Base-by-base conservation (phyloP, 2,888 invertebrate genomes). In the Acleris laterana region DNA sequence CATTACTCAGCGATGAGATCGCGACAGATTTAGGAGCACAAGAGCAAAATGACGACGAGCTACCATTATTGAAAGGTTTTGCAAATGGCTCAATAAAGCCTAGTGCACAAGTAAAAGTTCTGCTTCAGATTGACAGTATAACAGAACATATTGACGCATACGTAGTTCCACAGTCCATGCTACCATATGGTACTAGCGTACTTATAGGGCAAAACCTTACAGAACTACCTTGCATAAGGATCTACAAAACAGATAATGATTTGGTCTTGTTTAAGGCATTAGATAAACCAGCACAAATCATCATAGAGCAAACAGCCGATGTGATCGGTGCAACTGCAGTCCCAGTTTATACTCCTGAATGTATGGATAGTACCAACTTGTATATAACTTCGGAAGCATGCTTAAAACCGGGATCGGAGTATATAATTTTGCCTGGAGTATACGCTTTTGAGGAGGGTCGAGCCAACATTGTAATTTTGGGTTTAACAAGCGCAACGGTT, bases 351-450 rank as follows among this genome's bases (percentile, higher is more conserved):
- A 22, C n/a, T 28, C 52, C 9, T 7, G 52, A 52, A n/a, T 28
- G 28, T 9, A 0, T 6, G n/a, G 52, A 52, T 32, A 1, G 16
- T 16, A 22, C 25, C 5, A 25, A 25, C 16, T 25, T 52, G 17
- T 28, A 28, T 22, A 28, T 52, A 5, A n/a, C 52, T 2, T 52
- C 52, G 28, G 28, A 52, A 25, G 52, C 20, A 1, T 52, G 52
- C n/a, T n/a, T 52, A 16, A 52, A 52, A 52, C 52, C 52, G 5
- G 16, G 52, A 52, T 52, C 28, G 16, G 52, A 52, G 16, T 52
- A 52, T 16, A 28, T 28, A 16, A 52, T 52, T 28, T 16, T 52
- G 16, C 52, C 52, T 16, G 52, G 52, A 16, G 2, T 52, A 52
- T 52, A 52, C 9, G 19, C 52, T n/a, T 52, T 52, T 28, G 28